Base-by-base conservation (phyloP, 2,888 invertebrate genomes). In the Nomada flava region DNA sequence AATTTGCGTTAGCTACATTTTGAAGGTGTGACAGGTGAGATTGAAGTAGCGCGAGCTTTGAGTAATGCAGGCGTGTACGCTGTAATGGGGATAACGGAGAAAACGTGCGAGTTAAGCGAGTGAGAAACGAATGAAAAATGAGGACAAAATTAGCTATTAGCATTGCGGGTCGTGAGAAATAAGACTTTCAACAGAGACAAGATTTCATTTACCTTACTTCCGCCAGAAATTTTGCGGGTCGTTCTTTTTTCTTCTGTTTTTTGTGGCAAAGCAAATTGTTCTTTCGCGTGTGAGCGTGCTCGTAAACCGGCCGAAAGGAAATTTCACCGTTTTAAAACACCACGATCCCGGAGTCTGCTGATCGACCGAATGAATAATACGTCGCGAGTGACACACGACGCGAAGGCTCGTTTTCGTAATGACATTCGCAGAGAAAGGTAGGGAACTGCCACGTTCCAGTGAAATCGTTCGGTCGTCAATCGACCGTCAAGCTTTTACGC, bases 321-420 rank as follows among this genome's bases (percentile, higher is more conserved):
- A 59, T 44, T 63, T 50, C 18, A 42, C 9, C 10, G 5, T 15
- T 65, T 70, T 52, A 42, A 60, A 47, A 29, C 52, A 42, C 36
- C 57, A 50, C 62, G 67, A 50, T 36, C 75, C 62, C 71, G 47
- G 26, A 68, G 44, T 47, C 42, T 15, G 4, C 42, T 20, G 82
- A 62, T 57, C 50, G 23, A 10, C 26, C 13, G 62, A 59, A 71
- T 71, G 83, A 82, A 82, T 82, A 69, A 83, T 71, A 75, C 59
- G 44, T 44, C 36, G 53, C 11, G 55, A 42, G 68, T 83, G 82
- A 82, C 67, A 78, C 82, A 75, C 60, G 53, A 11, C 2, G 11
- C 53, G 68, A 71, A 68, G 23, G 47, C 44, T 63, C 71, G 71
- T 79, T 75, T 63, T 63, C 78, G 11, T 82, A 77, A 83, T 71